These are phyloP conservation scores for Jordanella pulchra DNA, from an alignment of 2,797 vertebrate genomes.

Conservation along the genomic window DNA sequence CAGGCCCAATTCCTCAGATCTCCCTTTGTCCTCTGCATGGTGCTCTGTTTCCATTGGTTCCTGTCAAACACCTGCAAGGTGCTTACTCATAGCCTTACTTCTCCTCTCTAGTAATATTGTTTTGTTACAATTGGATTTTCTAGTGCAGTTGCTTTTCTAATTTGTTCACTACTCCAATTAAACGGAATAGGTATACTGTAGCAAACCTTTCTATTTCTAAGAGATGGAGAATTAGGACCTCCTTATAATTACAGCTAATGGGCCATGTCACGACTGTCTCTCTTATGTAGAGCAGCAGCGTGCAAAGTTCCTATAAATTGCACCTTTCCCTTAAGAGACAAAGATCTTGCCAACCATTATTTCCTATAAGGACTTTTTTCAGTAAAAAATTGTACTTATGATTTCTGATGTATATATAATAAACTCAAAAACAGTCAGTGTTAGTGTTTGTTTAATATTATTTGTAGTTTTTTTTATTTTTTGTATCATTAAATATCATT, in stretches of 20 bases:
- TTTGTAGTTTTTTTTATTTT: not conserved
- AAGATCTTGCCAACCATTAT: conserved; percentile 57
- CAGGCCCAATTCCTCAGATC: conserved; percentile 60
- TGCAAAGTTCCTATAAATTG: conserved; percentile 64
- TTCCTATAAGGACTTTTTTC: conserved; percentile 58
- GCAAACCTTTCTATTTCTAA: conserved; percentile 55
- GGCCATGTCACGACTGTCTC: conserved; percentile 48
- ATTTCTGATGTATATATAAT: conserved; percentile 26
- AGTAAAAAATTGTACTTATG: conserved; percentile 15
- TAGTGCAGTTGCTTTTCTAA: conserved; percentile 21
- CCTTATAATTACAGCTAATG: conserved; percentile 59
- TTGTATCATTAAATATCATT: not conserved
- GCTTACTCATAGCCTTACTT: conserved; percentile 18
- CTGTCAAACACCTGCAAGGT: conserved; percentile 30
- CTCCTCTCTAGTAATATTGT: conserved; percentile 11
- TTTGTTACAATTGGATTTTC: conserved; percentile 20
- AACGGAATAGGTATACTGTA: conserved; percentile 46
- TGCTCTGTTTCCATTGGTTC: conserved; percentile 52
- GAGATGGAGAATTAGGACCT: conserved; percentile 53
- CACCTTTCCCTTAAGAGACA: conserved; percentile 47
- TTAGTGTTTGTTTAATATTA: conserved; percentile 2
- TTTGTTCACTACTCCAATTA: conserved; percentile 28
- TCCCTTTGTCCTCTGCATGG: conserved; percentile 47
- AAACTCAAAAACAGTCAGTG: conserved; percentile 25
- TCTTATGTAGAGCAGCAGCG: conserved; percentile 37